A percentile compares a stretch with the other conserved stretches of the same genome.
phyloP scores from a whole-genome alignment of 2,888 invertebrate genomes.

The Leptodirus hochenwartii region DNA sequence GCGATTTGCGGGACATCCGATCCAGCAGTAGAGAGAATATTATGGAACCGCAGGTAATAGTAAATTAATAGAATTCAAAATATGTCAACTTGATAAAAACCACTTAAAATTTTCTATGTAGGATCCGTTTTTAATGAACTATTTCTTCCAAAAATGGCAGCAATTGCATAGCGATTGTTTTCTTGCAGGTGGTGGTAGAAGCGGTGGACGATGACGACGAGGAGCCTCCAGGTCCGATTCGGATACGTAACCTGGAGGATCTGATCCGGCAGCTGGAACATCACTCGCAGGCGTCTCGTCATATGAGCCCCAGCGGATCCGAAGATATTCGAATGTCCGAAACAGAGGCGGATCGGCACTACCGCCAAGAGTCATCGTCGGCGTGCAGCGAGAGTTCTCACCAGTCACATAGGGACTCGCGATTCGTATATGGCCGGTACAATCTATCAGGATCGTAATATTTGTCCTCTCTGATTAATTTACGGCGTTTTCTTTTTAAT shows the following conservation, averaged over 20 bases:
- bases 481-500: too few species aligned
- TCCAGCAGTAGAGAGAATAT: conserved; percentile 47
- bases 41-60: conserved; percentile 42
- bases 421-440: conserved; percentile 52
- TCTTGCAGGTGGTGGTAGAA: conserved; percentile 25
- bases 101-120: too few species aligned
- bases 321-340: conserved; percentile 82
- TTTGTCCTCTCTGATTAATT: too few species aligned
- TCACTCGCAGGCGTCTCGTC: conserved; percentile 68
- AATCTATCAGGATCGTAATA: too few species aligned
- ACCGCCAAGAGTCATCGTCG: conserved; percentile 46
- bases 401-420: conserved; percentile 50
- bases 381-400: conserved; percentile 57
- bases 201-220: conserved; percentile 57
- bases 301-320: conserved; percentile 81
- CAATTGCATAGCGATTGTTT: neutral
- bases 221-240: conserved; percentile 63
- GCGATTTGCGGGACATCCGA: conserved; percentile 34
- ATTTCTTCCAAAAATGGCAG: neutral
- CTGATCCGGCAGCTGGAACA: conserved; percentile 76
- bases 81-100: too few species aligned
- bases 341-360: conserved; percentile 76
- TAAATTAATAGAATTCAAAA: conserved; percentile 11
- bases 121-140: too few species aligned
- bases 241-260: conserved; percentile 82